These are phyloP conservation scores for Anthonomus grandis DNA, from an alignment of 1,140 invertebrate species.

Conservation along the genomic window DNA sequence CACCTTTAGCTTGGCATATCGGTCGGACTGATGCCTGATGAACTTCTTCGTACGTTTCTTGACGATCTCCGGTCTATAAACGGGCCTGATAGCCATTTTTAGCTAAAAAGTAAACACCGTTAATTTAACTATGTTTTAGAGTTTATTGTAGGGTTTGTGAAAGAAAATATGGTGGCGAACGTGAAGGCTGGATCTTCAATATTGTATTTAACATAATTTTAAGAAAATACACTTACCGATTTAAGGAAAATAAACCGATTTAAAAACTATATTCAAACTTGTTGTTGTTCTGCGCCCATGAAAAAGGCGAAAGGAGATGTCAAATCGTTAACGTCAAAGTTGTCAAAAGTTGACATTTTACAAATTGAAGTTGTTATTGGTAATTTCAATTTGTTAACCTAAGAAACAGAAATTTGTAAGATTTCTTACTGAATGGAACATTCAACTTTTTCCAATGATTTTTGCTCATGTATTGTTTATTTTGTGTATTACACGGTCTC, in stretches of 20 bases:
- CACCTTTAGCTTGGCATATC: slow-evolving; percentile 94
- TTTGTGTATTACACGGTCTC: too few species aligned
- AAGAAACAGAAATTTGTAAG: too few species aligned
- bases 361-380: not conserved
- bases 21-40: slow-evolving; percentile 93
- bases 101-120: slow-evolving; percentile 6
- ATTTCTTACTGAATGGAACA: too few species aligned
- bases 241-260: not conserved
- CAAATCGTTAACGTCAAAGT: not conserved
- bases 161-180: too few species aligned
- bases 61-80: slow-evolving; percentile 83
- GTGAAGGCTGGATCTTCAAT: too few species aligned
- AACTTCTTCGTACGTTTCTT: slow-evolving; percentile 97
- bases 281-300: slow-evolving; percentile 4
- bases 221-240: slow-evolving; percentile 11
- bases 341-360: not conserved
- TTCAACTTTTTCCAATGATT: too few species aligned
- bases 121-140: too few species aligned
- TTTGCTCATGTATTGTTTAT: too few species aligned
- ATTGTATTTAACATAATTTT: too few species aligned
- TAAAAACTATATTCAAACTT: not conserved
- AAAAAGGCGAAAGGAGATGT: slow-evolving; percentile 1
- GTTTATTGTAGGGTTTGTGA: too few species aligned
- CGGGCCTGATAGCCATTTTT: slow-evolving; percentile 64
- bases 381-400: too few species aligned